A percentile compares a stretch with the other conserved stretches of the same genome.
Evolutionary conservation across 2,113 vertebrate genomes (phyloP).

Genomic region (Phrynocephalus versicolor): DNA sequence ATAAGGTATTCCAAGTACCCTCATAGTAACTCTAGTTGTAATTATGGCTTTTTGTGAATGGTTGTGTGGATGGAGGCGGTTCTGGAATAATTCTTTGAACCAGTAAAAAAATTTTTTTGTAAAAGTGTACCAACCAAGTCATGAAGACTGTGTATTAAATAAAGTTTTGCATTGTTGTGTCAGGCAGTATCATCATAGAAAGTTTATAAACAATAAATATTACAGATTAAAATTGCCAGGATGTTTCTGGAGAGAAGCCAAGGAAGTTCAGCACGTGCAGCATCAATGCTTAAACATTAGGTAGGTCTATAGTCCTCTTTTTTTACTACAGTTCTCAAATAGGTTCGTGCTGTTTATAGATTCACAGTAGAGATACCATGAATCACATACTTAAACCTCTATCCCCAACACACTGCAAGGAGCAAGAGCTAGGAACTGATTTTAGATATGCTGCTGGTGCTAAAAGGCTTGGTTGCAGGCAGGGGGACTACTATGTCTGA

Average conservation of each 20-base stretch:
- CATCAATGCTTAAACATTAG: background rate
- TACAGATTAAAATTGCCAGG: background rate
- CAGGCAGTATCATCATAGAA: background rate
- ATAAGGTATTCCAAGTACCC: background rate
- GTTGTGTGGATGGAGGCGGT: background rate
- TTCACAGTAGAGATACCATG: background rate
- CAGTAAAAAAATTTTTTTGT: too few species aligned
- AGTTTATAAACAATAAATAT: background rate
- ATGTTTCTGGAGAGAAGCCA: background rate
- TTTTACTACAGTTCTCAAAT: background rate
- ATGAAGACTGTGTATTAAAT: background rate
- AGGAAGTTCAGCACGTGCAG: too few species aligned
- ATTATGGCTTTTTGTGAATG: background rate
- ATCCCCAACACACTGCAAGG: background rate
- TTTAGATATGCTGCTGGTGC: background rate
- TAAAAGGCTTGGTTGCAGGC: background rate
- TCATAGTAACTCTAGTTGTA: background rate
- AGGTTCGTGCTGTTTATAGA: background rate
- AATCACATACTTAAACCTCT: background rate
- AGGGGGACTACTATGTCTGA: background rate
- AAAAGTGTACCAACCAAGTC: too few species aligned
- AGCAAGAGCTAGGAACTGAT: background rate
- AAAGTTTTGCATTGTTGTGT: background rate
- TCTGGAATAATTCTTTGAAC: too few species aligned
- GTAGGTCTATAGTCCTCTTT: background rate